A percentile compares a stretch with the other conserved stretches of the same genome.
Conservation (phyloP, 2,113 vertebrate genomes). For the Suricata suricatta region DNA sequence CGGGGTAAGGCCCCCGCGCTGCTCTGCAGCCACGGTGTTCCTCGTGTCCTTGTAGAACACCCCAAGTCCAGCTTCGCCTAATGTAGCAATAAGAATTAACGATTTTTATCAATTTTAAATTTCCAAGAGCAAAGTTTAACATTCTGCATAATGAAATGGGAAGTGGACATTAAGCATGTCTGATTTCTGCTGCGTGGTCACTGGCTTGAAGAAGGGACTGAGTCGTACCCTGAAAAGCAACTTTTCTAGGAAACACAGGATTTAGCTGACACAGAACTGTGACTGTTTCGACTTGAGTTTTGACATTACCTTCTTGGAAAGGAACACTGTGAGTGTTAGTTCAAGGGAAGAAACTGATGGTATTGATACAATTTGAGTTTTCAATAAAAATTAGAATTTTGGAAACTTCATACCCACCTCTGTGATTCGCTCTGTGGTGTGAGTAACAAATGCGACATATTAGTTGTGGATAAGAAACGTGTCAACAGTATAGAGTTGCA, state of each 20-base stretch:
- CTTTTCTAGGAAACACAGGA: background rate
- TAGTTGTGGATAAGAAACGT: background rate
- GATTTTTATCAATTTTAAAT: background rate
- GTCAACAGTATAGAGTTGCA: background rate
- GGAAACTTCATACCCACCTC: background rate
- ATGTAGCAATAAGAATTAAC: background rate
- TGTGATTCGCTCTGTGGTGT: background rate
- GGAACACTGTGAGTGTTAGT: background rate
- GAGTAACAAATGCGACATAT: background rate
- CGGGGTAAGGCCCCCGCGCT: accelerated
- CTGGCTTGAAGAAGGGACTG: background rate
- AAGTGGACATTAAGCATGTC: background rate
- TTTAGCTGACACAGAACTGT: background rate
- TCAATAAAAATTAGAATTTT: background rate
- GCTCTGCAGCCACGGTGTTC: background rate
- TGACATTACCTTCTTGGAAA: background rate
- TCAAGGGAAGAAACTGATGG: background rate
- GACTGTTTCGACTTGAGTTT: background rate
- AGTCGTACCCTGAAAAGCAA: background rate
- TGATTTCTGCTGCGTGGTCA: too few relatives aligned
- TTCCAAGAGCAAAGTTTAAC: background rate
- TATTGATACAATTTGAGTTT: background rate
- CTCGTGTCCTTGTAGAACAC: background rate
- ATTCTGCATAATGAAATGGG: background rate
- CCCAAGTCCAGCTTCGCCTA: background rate